These are phyloP conservation scores for Lochmaea capreae DNA, from an alignment of 2,888 invertebrate genomes.

Conservation along the genomic window DNA sequence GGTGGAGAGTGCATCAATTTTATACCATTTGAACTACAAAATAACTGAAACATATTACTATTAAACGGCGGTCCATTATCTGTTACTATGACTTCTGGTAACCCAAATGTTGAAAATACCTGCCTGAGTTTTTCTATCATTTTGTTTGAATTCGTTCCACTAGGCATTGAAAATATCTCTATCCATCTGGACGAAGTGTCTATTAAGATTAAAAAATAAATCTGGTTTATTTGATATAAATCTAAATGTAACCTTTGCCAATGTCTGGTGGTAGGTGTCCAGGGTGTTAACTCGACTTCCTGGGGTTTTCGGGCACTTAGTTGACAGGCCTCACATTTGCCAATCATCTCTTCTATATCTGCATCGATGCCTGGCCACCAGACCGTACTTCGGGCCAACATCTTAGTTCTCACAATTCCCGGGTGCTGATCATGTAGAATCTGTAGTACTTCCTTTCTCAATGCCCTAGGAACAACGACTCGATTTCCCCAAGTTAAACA, in stretches of 20 bases:
- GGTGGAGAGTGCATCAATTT: no score
- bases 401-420: not conserved
- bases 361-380: not conserved
- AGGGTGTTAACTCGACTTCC: not conserved
- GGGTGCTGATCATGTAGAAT: slow-evolving; percentile 8
- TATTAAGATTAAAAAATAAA: not conserved
- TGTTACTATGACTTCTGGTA: no score
- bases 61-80: no score
- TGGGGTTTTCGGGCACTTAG: not conserved
- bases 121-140: no score
- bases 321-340: not conserved
- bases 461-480: not conserved
- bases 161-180: no score
- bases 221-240: not conserved
- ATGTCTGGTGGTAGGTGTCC: no score
- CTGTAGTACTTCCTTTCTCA: not conserved
- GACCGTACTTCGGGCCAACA: not conserved
- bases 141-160: no score
- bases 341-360: not conserved
- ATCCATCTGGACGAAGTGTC: no score
- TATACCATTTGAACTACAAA: no score
- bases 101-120: no score
- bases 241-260: not conserved
- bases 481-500: slow-evolving; percentile 1
- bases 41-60: no score